Conservation (phyloP, 2,888 invertebrate species). For the Muscina levida region DNA sequence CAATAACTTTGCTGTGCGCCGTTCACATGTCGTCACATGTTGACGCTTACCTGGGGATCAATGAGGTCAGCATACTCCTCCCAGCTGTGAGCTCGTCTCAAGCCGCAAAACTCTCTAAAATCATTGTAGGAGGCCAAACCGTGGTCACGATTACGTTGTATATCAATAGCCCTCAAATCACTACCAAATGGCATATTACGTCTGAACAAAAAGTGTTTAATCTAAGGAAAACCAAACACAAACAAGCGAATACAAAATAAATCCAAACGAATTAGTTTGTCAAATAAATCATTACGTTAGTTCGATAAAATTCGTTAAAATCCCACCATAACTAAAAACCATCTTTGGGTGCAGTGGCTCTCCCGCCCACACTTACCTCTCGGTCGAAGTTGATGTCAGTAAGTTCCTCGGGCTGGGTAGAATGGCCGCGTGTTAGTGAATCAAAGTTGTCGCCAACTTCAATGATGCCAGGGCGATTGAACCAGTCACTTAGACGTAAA, state of each 20-base stretch:
- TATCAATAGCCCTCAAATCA: constrained; percentile 90
- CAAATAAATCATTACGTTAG: constrained; percentile 38
- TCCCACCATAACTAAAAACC: constrained; percentile 12
- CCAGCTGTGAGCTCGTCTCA: constrained; percentile 85
- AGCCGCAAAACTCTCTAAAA: constrained; percentile 88
- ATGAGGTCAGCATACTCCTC: constrained; percentile 86
- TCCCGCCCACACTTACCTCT: constrained; percentile 71
- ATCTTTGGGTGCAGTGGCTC: too few relatives aligned
- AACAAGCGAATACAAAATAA: constrained; percentile 39
- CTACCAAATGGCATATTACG: constrained; percentile 87
- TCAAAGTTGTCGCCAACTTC: constrained; percentile 84
- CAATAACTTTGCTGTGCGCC: background rate
- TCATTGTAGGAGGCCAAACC: constrained; percentile 90
- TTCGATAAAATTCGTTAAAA: constrained; percentile 14
- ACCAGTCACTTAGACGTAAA: constrained; percentile 81
- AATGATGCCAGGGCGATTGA: constrained; percentile 81
- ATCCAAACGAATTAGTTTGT: constrained; percentile 1
- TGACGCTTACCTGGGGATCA: constrained; percentile 81
- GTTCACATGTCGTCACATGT: background rate
- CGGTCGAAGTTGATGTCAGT: constrained; percentile 88
- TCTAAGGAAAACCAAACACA: constrained; percentile 78
- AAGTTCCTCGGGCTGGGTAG: constrained; percentile 87
- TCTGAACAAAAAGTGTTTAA: constrained; percentile 85
- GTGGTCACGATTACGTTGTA: constrained; percentile 93
- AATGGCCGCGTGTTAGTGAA: constrained; percentile 87